Percentiles rank a stretch among this genome's conserved stretches.
phyloP scores from a whole-genome alignment of 2,113 vertebrate species.

The Ancistrus triradiatus region DNA sequence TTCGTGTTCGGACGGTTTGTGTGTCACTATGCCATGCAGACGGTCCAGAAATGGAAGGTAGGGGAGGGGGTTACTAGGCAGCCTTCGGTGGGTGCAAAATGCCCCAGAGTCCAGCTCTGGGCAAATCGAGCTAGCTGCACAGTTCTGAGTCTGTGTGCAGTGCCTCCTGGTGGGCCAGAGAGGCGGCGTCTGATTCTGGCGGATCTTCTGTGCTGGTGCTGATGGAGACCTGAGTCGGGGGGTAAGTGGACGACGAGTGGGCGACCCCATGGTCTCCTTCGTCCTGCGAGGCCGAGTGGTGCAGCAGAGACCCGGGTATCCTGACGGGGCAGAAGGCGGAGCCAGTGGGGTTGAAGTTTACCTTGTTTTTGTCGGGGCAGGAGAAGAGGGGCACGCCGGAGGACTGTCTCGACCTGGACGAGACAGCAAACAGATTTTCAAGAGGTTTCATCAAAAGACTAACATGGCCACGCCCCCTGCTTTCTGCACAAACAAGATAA shows the following conservation, averaged over 20 bases:
- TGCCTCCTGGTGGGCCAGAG: slow-evolving; percentile 68
- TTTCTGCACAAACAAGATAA: too few species aligned
- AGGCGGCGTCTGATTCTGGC: slow-evolving; percentile 54
- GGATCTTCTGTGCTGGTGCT: slow-evolving; percentile 85
- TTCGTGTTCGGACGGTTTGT: slow-evolving; percentile 66
- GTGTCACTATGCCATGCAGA: slow-evolving; percentile 85
- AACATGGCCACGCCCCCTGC: too few species aligned
- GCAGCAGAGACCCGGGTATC: slow-evolving; percentile 78
- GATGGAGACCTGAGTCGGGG: slow-evolving; percentile 82
- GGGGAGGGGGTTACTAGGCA: slow-evolving; percentile 16
- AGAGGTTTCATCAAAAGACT: too few species aligned
- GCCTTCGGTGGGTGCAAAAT: slow-evolving; percentile 22
- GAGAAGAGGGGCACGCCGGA: slow-evolving; percentile 87
- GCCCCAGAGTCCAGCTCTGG: slow-evolving; percentile 72
- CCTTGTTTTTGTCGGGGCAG: slow-evolving; percentile 99
- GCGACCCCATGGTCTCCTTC: slow-evolving; percentile 60
- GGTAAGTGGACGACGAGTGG: slow-evolving; percentile 58
- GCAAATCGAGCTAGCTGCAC: slow-evolving; percentile 75
- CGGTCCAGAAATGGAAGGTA: slow-evolving; percentile 28
- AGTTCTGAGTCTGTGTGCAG: slow-evolving; percentile 74
- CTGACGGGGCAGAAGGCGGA: slow-evolving; percentile 97
- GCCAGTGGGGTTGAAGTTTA: slow-evolving; percentile 97
- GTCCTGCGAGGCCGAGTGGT: slow-evolving; percentile 68
- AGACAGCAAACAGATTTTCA: slow-evolving; percentile 38
- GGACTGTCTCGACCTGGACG: slow-evolving; percentile 83